Conservation (phyloP, 2,113 vertebrate species). For the Asarcornis scutulata region DNA sequence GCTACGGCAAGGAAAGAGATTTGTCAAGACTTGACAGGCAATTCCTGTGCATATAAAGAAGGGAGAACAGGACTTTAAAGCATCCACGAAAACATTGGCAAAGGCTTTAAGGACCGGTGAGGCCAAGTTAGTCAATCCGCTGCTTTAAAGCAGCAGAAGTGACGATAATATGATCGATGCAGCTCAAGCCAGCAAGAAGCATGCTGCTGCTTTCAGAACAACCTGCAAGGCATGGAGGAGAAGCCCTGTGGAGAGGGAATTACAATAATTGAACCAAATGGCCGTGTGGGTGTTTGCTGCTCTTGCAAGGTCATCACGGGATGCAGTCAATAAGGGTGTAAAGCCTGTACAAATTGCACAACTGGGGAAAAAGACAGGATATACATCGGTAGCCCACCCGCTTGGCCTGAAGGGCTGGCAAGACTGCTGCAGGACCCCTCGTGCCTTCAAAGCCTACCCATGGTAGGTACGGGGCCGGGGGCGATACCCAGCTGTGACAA, state of each 20-base stretch:
- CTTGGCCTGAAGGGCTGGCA: neutral
- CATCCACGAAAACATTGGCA: neutral
- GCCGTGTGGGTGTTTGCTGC: slow-evolving; percentile 17
- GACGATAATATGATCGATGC: neutral
- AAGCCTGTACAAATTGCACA: neutral
- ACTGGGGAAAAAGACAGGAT: neutral
- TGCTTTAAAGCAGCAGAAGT: slow-evolving; percentile 30
- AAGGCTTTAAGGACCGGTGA: slow-evolving; percentile 5
- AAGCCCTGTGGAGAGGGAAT: slow-evolving; percentile 43
- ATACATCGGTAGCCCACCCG: neutral
- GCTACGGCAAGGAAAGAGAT: neutral
- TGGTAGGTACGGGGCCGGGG: neutral
- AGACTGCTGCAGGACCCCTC: neutral
- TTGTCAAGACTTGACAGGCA: neutral
- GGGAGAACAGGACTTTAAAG: neutral
- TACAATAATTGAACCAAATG: slow-evolving; percentile 41
- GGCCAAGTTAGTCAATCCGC: neutral
- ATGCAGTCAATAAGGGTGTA: slow-evolving; percentile 10
- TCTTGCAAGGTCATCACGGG: slow-evolving; percentile 2
- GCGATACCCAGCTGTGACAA: rapidly evolving
- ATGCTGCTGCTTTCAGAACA: slow-evolving; percentile 19
- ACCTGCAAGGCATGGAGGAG: neutral
- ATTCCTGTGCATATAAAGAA: neutral
- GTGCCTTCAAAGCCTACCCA: rapidly evolving
- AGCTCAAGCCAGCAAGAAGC: neutral